Evolutionary conservation across 2,888 invertebrate species (phyloP).

Genomic region (Eurytoma californica): DNA sequence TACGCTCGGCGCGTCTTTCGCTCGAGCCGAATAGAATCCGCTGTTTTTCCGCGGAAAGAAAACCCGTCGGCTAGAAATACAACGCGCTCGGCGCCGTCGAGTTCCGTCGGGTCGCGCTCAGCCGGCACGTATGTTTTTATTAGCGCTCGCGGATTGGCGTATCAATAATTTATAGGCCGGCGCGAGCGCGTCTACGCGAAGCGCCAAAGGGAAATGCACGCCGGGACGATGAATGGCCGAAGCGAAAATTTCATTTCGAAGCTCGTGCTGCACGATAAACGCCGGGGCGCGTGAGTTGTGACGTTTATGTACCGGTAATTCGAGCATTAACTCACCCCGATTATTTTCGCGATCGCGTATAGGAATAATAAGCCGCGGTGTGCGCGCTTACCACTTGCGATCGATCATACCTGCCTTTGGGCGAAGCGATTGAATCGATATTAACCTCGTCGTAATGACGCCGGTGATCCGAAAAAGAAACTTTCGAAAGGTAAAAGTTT

Average conservation of each 20-base stretch:
- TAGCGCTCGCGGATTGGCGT: conserved; percentile 20
- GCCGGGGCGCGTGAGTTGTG: background rate
- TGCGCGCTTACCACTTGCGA: background rate
- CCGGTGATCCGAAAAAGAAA: background rate
- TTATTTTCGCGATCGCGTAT: conserved; percentile 16
- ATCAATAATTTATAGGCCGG: conserved; percentile 44
- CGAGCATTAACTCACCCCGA: conserved; percentile 25
- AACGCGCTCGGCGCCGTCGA: background rate
- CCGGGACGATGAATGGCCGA: background rate
- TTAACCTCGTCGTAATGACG: conserved; percentile 35
- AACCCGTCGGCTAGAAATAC: conserved; percentile 40
- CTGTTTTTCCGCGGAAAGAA: conserved; percentile 44
- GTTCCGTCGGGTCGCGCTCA: conserved; percentile 17
- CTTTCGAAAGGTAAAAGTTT: too few relatives aligned
- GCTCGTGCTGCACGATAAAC: conserved; percentile 14
- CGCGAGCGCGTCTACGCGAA: background rate
- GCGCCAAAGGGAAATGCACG: background rate
- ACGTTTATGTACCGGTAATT: conserved; percentile 28
- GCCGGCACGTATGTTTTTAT: conserved; percentile 35
- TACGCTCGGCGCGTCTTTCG: background rate
- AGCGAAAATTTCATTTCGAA: conserved; percentile 11
- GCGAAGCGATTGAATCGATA: conserved; percentile 18
- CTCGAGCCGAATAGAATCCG: background rate
- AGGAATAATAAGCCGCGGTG: conserved; percentile 12
- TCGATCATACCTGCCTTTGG: conserved; percentile 37